Conservation (phyloP, 1,140 invertebrate species). For the Drosophila willistoni region DNA sequence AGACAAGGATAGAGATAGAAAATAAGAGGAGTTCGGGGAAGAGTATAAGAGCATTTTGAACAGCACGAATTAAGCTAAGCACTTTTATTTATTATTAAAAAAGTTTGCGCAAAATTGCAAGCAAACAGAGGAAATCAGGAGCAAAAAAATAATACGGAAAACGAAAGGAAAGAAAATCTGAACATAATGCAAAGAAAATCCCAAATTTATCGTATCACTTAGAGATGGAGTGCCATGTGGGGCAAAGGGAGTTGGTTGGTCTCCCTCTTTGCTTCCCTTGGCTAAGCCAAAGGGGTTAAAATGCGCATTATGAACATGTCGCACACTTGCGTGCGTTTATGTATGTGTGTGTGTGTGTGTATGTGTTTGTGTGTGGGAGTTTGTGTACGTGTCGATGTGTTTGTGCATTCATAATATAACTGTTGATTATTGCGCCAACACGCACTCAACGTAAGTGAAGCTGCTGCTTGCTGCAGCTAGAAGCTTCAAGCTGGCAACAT, state of each 20-base stretch:
- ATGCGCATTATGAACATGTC: conserved; percentile 63
- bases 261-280: not conserved
- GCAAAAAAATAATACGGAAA: not conserved
- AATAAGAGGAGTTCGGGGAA: not conserved
- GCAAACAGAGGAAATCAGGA: conserved; percentile 46
- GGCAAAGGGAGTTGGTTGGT: conserved; percentile 23
- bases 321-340: conserved; percentile 9
- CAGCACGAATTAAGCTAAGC: conserved; percentile 76
- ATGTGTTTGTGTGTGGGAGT: conserved; percentile 5
- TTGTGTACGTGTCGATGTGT: conserved; percentile 38
- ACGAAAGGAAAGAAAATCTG: conserved; percentile 53
- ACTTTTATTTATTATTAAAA: conserved; percentile 81
- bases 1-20: conserved; percentile 30
- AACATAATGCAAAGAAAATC: conserved; percentile 79
- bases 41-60: conserved; percentile 39
- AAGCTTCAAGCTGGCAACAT: conserved; percentile 53
- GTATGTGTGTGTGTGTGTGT: conserved; percentile 13
- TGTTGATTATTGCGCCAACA: conserved; percentile 80
- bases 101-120: conserved; percentile 59
- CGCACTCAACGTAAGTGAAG: conserved; percentile 74
- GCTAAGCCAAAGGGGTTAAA: conserved; percentile 62
- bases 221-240: conserved; percentile 68
- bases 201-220: conserved; percentile 79
- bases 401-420: conserved; percentile 79
- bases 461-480: conserved; percentile 54